Conservation (phyloP, 2,797 vertebrate genomes). For the Epinephelus awoara region DNA sequence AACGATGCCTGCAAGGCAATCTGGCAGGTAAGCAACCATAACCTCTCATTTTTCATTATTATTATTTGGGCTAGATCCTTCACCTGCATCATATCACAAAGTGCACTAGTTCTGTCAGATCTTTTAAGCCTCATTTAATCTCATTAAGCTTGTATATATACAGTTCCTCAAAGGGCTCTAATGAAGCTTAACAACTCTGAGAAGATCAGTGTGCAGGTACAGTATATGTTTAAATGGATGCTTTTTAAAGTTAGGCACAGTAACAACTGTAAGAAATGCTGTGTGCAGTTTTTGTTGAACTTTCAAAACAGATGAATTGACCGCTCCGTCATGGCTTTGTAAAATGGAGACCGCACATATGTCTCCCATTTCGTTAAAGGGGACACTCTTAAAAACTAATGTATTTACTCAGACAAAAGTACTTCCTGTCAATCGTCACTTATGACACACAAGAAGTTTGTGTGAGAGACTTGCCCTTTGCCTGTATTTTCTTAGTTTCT, state of each 20-base stretch:
- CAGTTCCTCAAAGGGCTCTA: background rate
- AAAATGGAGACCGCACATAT: background rate
- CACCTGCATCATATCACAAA: background rate
- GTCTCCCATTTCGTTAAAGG: no score
- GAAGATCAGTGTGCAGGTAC: background rate
- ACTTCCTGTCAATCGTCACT: no score
- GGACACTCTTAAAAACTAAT: no score
- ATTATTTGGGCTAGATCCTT: background rate
- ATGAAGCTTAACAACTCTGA: background rate
- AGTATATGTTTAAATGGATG: background rate
- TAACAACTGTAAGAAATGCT: background rate
- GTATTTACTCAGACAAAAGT: no score
- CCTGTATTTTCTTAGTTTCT: no score
- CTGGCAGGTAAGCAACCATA: background rate
- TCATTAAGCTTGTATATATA: background rate
- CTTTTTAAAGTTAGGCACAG: background rate
- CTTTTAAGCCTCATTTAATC: conserved; percentile 7
- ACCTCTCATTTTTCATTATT: background rate
- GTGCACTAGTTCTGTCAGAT: background rate
- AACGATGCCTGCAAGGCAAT: background rate
- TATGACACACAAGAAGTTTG: no score
- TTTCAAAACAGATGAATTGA: background rate
- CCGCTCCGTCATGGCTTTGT: no score
- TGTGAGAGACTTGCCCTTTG: no score
- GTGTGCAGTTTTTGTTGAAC: background rate